Evolutionary conservation across 37 sponge, comb jelly and placozoan genomes (phyloP), one percentile per base, ranked within the genome.

Genomic region (Beroe forskalii): DNA sequence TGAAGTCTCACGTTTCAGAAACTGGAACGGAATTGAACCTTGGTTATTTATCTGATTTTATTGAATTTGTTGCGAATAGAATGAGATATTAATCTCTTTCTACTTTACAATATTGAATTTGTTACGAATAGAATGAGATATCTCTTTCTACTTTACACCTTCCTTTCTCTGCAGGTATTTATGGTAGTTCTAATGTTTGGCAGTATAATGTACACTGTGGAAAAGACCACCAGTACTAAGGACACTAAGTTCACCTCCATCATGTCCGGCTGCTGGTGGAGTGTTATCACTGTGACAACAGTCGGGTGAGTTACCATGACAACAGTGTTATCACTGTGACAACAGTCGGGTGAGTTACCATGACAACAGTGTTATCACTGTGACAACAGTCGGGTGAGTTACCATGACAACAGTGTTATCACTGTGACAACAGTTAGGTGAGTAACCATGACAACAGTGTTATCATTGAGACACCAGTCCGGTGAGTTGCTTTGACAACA

Each of bases 321-420:
- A n/a, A n/a, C n/a, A 72, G 75, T 72, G 75, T 72, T 1, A 72
- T 72, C 36, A 72, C 75, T 32, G 75, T 72, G 2, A 72, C 75
- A 6, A 72, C 75, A 8, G 75, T 72, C 40, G 75, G 75, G 75
- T 72, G 20, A 32, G 75, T 37, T 72, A n/a, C n/a, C n/a, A n/a
- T n/a, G n/a, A n/a, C n/a, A n/a, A n/a, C n/a, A 72, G 75, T 72
- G 75, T 72, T 1, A 72, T 72, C 36, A 72, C 75, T 32, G 75
- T 72, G 2, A 72, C 75, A 6, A 72, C 75, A 8, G 75, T 72
- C 40, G 75, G 75, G 75, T 72, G 20, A 32, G 75, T 37, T 72
- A n/a, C n/a, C n/a, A n/a, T n/a, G n/a, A n/a, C n/a, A n/a, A n/a
- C n/a, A 72, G 75, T 72, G 75, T 72, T 1, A 72, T 72, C 36